These are phyloP conservation scores for Montipora cactus DNA, from an alignment of 64 coral and sea anemone genomes.

Conservation along the genomic window DNA sequence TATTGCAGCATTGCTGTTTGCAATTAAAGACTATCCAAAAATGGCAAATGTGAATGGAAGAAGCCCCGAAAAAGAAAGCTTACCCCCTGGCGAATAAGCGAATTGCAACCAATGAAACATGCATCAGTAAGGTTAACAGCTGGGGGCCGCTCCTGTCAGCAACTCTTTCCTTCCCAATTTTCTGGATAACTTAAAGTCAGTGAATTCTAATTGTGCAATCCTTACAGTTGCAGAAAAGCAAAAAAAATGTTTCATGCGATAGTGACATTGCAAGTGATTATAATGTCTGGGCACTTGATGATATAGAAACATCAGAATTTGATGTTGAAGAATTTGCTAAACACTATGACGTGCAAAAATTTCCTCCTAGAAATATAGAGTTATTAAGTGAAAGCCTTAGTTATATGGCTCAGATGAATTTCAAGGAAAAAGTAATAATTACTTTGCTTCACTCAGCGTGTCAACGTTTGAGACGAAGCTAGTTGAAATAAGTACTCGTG, in stretches of 20 bases:
- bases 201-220: background rate
- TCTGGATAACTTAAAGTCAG: too few species aligned
- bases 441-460: too few species aligned
- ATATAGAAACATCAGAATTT: conserved; percentile 5
- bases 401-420: background rate
- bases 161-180: too few species aligned
- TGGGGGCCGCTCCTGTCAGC: too few species aligned
- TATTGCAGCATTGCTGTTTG: conserved; percentile 16
- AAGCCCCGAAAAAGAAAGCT: conserved; percentile 21
- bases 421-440: too few species aligned
- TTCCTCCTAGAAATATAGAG: conserved; percentile 26
- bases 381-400: background rate
- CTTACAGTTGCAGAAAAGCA: conserved; percentile 3
- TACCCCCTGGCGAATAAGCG: conserved; percentile 3
- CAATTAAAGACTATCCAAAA: conserved; percentile 20
- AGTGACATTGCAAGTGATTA: background rate
- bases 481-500: background rate
- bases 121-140: background rate
- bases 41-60: background rate
- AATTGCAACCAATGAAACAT: conserved; percentile 3
- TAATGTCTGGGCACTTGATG: background rate
- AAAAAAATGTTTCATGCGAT: background rate
- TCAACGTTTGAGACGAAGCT: too few species aligned
- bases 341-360: conserved; percentile 21
- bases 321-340: conserved; percentile 20